Evolutionary conservation across 2,797 vertebrate species (phyloP).

Genomic region (Macrochelys suwanniensis): DNA sequence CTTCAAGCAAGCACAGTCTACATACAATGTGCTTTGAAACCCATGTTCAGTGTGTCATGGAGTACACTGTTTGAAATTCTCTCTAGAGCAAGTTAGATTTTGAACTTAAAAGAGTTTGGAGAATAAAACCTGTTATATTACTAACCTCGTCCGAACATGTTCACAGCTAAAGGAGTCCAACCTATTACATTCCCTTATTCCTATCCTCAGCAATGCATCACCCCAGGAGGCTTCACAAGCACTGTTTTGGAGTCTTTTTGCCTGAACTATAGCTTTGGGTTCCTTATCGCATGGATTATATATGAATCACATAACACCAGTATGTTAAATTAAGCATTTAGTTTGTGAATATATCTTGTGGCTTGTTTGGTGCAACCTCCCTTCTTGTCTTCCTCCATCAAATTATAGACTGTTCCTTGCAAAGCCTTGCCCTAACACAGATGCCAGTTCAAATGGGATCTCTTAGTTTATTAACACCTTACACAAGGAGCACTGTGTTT

Average conservation of each 20-base stretch:
- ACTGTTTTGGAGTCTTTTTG: rapidly evolving
- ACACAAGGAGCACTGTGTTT: background rate
- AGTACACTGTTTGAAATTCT: background rate
- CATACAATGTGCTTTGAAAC: background rate
- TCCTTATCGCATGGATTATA: background rate
- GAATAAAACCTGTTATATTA: background rate
- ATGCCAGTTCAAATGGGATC: background rate
- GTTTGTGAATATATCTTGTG: background rate
- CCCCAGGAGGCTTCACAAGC: background rate
- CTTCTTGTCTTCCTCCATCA: background rate
- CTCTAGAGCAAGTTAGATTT: background rate
- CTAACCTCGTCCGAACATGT: rapidly evolving
- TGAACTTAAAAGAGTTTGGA: background rate
- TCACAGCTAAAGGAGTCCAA: background rate
- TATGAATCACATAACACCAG: background rate
- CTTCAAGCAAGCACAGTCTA: background rate
- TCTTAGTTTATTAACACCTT: background rate
- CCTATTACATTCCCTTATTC: rapidly evolving
- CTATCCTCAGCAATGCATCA: background rate
- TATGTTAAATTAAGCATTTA: background rate
- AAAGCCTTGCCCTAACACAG: rapidly evolving
- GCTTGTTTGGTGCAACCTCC: background rate
- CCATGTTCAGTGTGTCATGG: background rate
- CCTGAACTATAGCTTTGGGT: background rate
- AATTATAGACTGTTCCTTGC: background rate